A percentile compares a stretch with the other conserved stretches of the same genome.
These are phyloP conservation scores for Yponomeuta evonymella DNA, from an alignment of 2,888 invertebrate species.

Conservation along the genomic window DNA sequence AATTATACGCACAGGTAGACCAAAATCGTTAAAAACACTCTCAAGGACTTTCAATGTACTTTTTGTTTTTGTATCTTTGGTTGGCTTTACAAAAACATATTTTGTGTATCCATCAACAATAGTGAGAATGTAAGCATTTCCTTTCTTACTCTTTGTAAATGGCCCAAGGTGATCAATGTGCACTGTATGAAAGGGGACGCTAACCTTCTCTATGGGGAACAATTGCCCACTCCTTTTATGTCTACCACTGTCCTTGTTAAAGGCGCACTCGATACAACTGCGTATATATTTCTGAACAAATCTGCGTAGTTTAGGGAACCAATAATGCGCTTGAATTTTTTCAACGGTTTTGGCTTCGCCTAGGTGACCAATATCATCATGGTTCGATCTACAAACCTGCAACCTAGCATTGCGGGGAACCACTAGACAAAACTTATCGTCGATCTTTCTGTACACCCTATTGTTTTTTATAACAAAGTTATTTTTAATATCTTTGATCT, in stretches of 20 bases:
- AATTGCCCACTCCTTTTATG: constrained; percentile 12
- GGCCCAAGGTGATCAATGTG: constrained; percentile 21
- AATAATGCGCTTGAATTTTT: no score
- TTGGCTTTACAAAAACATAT: constrained; percentile 17
- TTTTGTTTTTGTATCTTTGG: constrained; percentile 17
- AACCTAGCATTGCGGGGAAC: no score
- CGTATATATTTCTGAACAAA: constrained; percentile 18
- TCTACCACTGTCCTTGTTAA: constrained; percentile 16
- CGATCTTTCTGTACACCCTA: no score
- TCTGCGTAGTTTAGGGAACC: not conserved
- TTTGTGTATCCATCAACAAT: constrained; percentile 19
- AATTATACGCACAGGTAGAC: constrained; percentile 18
- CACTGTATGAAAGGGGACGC: constrained; percentile 15
- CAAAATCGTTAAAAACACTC: constrained; percentile 21
- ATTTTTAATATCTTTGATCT: no score
- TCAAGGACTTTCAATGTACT: constrained; percentile 15
- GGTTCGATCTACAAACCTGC: no score
- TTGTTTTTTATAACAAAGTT: no score
- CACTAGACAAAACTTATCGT: no score
- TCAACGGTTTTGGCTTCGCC: no score
- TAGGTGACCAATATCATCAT: no score
- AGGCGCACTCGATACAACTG: constrained; percentile 18
- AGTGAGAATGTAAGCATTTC: constrained; percentile 19
- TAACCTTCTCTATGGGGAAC: constrained; percentile 12
- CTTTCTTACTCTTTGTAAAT: constrained; percentile 18